Base-by-base conservation (phyloP, 2,888 invertebrate genomes). In the Boloria euphrosyne region DNA sequence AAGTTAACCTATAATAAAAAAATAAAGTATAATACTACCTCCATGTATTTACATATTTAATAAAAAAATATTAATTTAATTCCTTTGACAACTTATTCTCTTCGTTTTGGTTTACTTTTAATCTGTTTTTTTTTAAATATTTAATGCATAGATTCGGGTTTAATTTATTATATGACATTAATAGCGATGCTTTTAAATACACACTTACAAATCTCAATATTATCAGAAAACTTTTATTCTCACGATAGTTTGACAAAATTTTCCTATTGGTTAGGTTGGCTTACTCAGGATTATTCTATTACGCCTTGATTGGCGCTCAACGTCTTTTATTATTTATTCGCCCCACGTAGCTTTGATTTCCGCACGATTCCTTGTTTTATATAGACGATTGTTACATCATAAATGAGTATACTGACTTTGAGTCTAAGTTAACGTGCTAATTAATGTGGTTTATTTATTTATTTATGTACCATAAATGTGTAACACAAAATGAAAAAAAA, bases 231-330 rank as follows among this genome's bases (percentile, higher is more conserved):
- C 18, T 43, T 62, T 55, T 27, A 14, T 52, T 51, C 17, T 31
- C 27, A 17, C 17, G 46, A 13, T 17, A 50, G 4, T 43, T 55
- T 18, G 18, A 57, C 49, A n/a, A 50, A n/a, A 55, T 63, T 55
- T 57, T 50, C 54, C 43, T 55, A 57, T 57, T 22, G 44, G 57
- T 22, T 57, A 16, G 46, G 57, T 57, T 22, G 57, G 57, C 46
- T 16, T 57, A 52, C 14, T 66, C 52, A 14, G 55, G 70, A 65
- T 67, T 65, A 60, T 59, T 31, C 46, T 31, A 65, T 67, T 67
- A 67, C 60, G 44, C 53, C 27, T 50, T 59, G 59, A 46, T 55
- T 66, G 54, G 17, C 59, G 62, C 66, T 58, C 50, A 17, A 22
- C 18, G 55, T 58, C 22, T 22, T 31, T 49, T 62, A 49, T 51